Evolutionary conservation across 2,888 invertebrate species (phyloP).

Genomic region (Ormyrus thymus): DNA sequence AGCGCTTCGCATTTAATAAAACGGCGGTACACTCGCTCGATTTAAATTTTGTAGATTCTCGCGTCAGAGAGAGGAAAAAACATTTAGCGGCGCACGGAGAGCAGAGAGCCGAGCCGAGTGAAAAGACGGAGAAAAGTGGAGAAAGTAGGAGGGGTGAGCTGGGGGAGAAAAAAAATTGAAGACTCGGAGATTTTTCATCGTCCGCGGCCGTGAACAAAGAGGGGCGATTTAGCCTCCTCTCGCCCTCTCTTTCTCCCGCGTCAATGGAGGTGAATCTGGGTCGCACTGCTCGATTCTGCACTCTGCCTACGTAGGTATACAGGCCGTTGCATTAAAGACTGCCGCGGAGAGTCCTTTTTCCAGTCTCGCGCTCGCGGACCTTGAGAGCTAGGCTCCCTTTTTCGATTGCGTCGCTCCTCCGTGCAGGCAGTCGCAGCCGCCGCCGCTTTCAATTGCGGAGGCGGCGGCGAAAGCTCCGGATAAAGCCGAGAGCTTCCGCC

Average conservation of each 20-base stretch:
- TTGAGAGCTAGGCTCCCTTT: constrained; percentile 22
- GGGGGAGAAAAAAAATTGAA: not conserved
- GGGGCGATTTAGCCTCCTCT: constrained; percentile 15
- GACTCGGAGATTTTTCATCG: constrained; percentile 35
- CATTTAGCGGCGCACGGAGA: not conserved
- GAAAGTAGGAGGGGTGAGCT: too few species aligned
- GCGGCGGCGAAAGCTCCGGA: not conserved
- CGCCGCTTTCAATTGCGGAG: too few species aligned
- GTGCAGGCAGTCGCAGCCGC: not conserved
- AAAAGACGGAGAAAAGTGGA: not conserved
- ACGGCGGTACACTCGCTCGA: too few species aligned
- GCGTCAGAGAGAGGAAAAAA: not conserved
- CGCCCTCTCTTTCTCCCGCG: constrained; percentile 1
- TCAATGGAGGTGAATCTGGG: constrained; percentile 51
- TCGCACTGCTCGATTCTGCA: constrained; percentile 38
- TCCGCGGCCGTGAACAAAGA: constrained; percentile 13
- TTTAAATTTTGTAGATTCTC: too few species aligned
- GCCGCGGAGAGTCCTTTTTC: constrained; percentile 16
- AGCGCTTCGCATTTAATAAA: too few species aligned
- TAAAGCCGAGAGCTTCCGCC: not conserved
- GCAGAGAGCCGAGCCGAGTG: not conserved
- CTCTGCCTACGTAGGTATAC: not conserved
- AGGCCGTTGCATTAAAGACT: not conserved
- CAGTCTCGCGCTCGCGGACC: constrained; percentile 16
- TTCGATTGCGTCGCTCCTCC: constrained; percentile 10